Evolutionary conservation across 2,113 vertebrate species (phyloP).

Genomic region (Etheostoma cragini): DNA sequence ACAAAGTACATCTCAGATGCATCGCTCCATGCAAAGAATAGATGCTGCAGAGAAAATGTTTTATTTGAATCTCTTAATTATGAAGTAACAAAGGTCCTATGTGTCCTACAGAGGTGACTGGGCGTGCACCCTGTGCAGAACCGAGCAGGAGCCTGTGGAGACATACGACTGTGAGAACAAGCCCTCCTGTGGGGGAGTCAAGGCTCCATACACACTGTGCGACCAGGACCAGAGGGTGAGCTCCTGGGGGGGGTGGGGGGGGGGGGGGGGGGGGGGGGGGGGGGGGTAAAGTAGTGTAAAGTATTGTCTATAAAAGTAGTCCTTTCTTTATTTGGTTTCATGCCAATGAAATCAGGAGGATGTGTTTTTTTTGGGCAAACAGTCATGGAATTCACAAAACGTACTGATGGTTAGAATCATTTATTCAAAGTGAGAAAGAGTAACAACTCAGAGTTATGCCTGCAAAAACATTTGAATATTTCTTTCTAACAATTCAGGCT

Average conservation of each 20-base stretch:
- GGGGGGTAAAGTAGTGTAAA: too few relatives aligned
- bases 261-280: too few relatives aligned
- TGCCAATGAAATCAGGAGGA: neutral
- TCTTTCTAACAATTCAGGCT: too few relatives aligned
- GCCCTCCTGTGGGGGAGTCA: constrained; percentile 68
- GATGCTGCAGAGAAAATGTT: too few relatives aligned
- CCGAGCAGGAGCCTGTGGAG: constrained; percentile 83
- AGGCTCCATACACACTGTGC: constrained; percentile 81
- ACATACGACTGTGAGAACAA: constrained; percentile 88
- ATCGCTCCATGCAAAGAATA: neutral
- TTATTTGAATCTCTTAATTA: neutral
- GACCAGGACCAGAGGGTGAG: constrained; percentile 89
- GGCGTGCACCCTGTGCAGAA: constrained; percentile 90
- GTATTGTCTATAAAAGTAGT: neutral
- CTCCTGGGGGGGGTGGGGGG: too few relatives aligned
- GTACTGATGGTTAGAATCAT: neutral
- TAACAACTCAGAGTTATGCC: too few relatives aligned
- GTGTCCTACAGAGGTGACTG: constrained; percentile 89
- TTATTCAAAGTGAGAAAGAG: neutral
- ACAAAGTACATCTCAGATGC: neutral
- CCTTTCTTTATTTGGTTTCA: neutral
- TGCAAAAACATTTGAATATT: neutral
- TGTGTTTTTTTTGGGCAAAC: neutral
- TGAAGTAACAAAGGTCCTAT: neutral
- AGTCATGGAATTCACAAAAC: neutral